Conservation (phyloP, 2,888 invertebrate genomes). For the Drosophila mettleri region DNA sequence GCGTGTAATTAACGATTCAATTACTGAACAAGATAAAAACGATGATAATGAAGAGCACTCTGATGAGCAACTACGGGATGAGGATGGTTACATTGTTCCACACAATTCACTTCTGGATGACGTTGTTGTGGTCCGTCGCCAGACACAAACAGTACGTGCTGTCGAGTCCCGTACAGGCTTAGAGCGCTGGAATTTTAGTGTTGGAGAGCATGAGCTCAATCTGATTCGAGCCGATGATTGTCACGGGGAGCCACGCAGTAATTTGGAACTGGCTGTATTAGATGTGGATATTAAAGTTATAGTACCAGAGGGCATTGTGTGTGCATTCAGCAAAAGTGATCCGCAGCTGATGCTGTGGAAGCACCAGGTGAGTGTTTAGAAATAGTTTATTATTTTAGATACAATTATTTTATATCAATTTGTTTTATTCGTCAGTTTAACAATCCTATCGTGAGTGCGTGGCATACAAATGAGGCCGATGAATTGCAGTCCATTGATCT, state of each 20-base stretch:
- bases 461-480: constrained; percentile 90
- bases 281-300: constrained; percentile 88
- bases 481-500: constrained; percentile 90
- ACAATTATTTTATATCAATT: too few relatives aligned
- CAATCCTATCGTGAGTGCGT: constrained; percentile 94
- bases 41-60: constrained; percentile 12
- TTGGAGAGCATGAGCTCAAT: constrained; percentile 93
- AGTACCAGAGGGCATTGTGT: constrained; percentile 90
- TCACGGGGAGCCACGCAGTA: constrained; percentile 74
- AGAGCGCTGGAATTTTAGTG: constrained; percentile 98
- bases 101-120: constrained; percentile 85
- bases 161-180: constrained; percentile 93
- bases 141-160: constrained; percentile 95
- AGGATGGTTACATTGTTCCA: constrained; percentile 59
- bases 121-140: constrained; percentile 92
- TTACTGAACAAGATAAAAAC: constrained; percentile 33
- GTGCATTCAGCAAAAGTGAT: constrained; percentile 87
- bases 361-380: constrained; percentile 87
- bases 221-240: constrained; percentile 86
- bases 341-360: constrained; percentile 89
- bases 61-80: constrained; percentile 51
- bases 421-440: constrained; percentile 87
- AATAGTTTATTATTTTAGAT: too few relatives aligned
- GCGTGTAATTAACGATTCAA: constrained; percentile 56
- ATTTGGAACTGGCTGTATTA: constrained; percentile 79